A percentile compares a stretch with the other conserved stretches of the same genome.
These are phyloP conservation scores for Petaurus breviceps DNA, from an alignment of 2,113 vertebrate species.

Conservation along the genomic window DNA sequence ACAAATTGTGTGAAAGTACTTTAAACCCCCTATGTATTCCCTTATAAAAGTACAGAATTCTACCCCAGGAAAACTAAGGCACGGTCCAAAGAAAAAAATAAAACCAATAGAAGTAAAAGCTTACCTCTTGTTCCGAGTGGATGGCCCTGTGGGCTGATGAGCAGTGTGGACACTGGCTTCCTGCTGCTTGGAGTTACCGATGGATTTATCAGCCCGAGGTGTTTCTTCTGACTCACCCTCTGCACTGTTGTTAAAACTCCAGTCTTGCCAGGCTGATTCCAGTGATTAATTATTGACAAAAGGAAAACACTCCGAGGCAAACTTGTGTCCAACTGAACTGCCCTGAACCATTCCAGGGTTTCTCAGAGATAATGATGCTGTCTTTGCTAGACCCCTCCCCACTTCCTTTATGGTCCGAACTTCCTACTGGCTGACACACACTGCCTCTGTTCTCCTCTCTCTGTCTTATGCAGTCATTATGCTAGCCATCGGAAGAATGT, in stretches of 20 bases:
- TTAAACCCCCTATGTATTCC: background rate
- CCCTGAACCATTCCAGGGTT: slow-evolving; percentile 6
- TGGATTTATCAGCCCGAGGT: slow-evolving; percentile 42
- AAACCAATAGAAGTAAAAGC: slow-evolving; percentile 35
- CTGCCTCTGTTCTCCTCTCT: slow-evolving; percentile 9
- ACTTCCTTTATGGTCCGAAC: slow-evolving; percentile 44
- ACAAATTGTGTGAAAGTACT: slow-evolving; percentile 32
- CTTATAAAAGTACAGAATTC: background rate
- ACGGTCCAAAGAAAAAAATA: background rate
- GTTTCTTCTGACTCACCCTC: slow-evolving; percentile 61
- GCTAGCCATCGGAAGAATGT: slow-evolving; percentile 47
- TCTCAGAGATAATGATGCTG: background rate
- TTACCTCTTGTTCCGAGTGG: slow-evolving; percentile 65
- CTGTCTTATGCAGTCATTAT: background rate
- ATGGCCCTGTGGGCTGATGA: background rate
- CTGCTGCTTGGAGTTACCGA: slow-evolving; percentile 28
- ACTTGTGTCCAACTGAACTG: slow-evolving; percentile 52
- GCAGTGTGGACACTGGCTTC: slow-evolving; percentile 16
- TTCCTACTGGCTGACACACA: slow-evolving; percentile 48
- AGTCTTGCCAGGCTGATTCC: slow-evolving; percentile 51
- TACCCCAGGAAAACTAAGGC: background rate
- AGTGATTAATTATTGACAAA: slow-evolving; percentile 72
- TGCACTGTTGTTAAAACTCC: slow-evolving; percentile 55
- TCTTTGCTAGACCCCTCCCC: slow-evolving; percentile 61
- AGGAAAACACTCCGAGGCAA: slow-evolving; percentile 62